Conservation (phyloP, 2,888 invertebrate genomes). For the Cerastis rubricosa region DNA sequence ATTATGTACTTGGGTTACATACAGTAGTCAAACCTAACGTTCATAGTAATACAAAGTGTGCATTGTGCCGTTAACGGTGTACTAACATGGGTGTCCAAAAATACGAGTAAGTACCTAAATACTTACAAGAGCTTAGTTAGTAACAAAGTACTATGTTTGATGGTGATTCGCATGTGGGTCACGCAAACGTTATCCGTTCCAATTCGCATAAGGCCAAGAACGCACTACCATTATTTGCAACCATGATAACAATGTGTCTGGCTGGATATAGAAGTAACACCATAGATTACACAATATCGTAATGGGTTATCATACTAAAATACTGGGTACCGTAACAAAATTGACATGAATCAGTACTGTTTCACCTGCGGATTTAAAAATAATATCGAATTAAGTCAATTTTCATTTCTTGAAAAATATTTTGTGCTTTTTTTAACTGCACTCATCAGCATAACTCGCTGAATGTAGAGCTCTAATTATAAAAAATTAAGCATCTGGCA, state of each 20-base stretch:
- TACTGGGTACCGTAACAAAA: background rate
- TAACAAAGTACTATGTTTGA: slow-evolving; percentile 45
- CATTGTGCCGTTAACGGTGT: slow-evolving; percentile 57
- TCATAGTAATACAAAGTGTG: slow-evolving; percentile 40
- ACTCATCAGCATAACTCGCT: background rate
- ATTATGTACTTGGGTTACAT: slow-evolving; percentile 19
- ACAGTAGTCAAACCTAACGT: slow-evolving; percentile 19
- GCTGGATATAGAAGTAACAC: slow-evolving; percentile 35
- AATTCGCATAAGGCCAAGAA: slow-evolving; percentile 59
- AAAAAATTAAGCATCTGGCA: background rate
- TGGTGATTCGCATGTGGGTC: slow-evolving; percentile 56
- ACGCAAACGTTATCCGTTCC: slow-evolving; percentile 61
- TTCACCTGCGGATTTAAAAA: background rate
- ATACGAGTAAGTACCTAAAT: slow-evolving; percentile 35
- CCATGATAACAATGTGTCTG: slow-evolving; percentile 45
- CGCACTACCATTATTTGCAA: slow-evolving; percentile 52
- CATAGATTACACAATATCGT: slow-evolving; percentile 29
- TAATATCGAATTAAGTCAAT: background rate
- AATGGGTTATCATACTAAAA: background rate
- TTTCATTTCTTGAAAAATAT: background rate
- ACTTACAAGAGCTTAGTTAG: slow-evolving; percentile 30
- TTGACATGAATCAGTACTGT: background rate
- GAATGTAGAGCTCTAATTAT: background rate
- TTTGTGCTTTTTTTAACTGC: background rate
- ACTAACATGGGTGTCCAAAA: slow-evolving; percentile 59